Conservation (phyloP, 2,113 vertebrate species). For the Pseudorasbora parva region DNA sequence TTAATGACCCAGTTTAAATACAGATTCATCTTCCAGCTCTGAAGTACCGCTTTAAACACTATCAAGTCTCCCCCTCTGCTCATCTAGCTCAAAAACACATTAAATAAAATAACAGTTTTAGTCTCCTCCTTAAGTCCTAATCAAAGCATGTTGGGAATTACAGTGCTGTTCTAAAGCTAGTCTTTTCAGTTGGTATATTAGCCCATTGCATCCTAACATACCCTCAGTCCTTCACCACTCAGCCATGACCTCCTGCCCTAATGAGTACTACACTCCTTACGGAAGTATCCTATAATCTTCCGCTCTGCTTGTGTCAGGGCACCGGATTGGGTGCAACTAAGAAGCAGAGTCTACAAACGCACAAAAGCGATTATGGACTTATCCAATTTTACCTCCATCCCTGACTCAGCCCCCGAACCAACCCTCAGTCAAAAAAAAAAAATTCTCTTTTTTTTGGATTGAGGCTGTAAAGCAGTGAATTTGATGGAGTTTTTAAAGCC, state of each 20-base stretch:
- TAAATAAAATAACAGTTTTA: no score
- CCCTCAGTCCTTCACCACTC: constrained; percentile 12
- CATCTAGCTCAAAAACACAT: no score
- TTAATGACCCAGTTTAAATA: no score
- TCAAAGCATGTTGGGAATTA: no score
- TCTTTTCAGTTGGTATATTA: background rate
- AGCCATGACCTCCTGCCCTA: constrained; percentile 40
- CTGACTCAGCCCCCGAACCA: constrained; percentile 36
- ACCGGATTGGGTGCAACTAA: constrained; percentile 44
- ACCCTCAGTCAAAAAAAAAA: no score
- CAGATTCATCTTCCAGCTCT: no score
- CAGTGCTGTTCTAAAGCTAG: background rate
- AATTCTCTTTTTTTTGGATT: constrained; percentile 46
- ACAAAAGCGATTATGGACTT: constrained; percentile 56
- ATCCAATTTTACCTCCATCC: constrained; percentile 55
- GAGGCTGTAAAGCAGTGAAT: constrained; percentile 47
- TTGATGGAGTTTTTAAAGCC: constrained; percentile 48
- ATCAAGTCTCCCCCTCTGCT: no score
- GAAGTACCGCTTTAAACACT: no score
- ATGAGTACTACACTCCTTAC: constrained; percentile 25
- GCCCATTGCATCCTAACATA: background rate
- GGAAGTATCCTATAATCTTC: constrained; percentile 47
- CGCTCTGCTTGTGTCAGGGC: constrained; percentile 40
- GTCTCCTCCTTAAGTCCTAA: no score
- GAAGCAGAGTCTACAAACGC: constrained; percentile 46